Conservation (phyloP, 2,888 invertebrate genomes). For the Noctua comes region DNA sequence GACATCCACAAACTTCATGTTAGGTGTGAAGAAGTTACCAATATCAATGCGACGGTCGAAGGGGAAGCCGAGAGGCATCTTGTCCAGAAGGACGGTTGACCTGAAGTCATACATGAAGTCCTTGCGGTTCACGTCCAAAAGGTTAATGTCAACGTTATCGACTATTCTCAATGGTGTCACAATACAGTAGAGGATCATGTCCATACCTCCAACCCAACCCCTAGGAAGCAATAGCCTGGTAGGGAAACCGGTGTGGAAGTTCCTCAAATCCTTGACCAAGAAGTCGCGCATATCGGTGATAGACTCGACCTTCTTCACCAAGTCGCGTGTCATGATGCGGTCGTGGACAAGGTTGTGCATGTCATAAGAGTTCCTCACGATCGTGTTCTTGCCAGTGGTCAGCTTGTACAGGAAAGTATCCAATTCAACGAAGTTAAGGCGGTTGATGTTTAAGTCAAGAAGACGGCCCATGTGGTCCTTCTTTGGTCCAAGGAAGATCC, state of each 20-base stretch:
- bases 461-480: slow-evolving; percentile 90
- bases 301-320: slow-evolving; percentile 91
- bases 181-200: slow-evolving; percentile 91
- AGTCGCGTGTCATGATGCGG: slow-evolving; percentile 91
- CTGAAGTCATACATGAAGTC: slow-evolving; percentile 83
- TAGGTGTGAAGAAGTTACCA: slow-evolving; percentile 91
- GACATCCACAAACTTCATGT: slow-evolving; percentile 92
- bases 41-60: slow-evolving; percentile 92
- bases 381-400: slow-evolving; percentile 91
- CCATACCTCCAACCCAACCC: slow-evolving; percentile 92
- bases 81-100: slow-evolving; percentile 89
- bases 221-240: slow-evolving; percentile 93
- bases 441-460: slow-evolving; percentile 90
- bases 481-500: slow-evolving; percentile 93
- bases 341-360: slow-evolving; percentile 92
- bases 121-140: slow-evolving; percentile 86
- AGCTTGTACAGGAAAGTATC: slow-evolving; percentile 92
- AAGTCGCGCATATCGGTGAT: slow-evolving; percentile 84
- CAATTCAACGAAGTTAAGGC: slow-evolving; percentile 92
- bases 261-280: slow-evolving; percentile 80
- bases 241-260: slow-evolving; percentile 92
- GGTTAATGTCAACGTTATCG: slow-evolving; percentile 80
- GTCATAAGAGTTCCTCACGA: slow-evolving; percentile 91
- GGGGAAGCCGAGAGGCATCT: slow-evolving; percentile 93
- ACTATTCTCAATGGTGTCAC: slow-evolving; percentile 89